Evolutionary conservation across 2,113 vertebrate genomes (phyloP), one percentile per base, ranked within the genome.

Genomic region (Galbula dea): DNA sequence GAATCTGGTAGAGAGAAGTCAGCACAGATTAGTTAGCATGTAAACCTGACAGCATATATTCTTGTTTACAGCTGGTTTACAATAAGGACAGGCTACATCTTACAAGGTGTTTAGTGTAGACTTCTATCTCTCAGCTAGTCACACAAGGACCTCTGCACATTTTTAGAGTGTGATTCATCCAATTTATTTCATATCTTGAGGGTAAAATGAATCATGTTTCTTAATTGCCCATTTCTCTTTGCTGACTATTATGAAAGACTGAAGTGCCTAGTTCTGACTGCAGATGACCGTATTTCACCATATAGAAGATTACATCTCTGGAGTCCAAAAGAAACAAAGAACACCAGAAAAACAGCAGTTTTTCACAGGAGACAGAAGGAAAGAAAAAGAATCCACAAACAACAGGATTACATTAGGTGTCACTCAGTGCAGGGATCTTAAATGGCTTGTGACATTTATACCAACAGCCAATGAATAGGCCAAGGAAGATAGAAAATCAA

Each of bases 301-400:
- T 10, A 68, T 3, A 66, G 54, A 79, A 66, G 54, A 79, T 83
- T 83, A 46, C 18, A 83, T 43, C 36, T 62, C 34, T 66, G 3
- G 32, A 83, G 32, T 66, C 19, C 43, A 86, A 85, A 29, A 37
- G 20, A 80, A 79, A 26, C 8, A 82, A 24, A 6, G 22, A 15
- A 74, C 0, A 0, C 3, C 39, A 48, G 39, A 41, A 48, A 29
- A 65, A 34, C 57, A 6, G 7, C 2, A 1, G 15, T 54, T 54
- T 26, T 86, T 22, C 67, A 69, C 1, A 22, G 37, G 15, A 83
- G 41, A 58, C 49, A 72, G 39, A 87, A 62, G 30, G 17, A 67
- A 84, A 67, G n/a, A n/a, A 62, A 15, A 11, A 36, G 21, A 76
- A 62, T 45, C 23, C 32, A 9, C n/a, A 51, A 92, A 65, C 62